Percentiles rank a stretch among this genome's conserved stretches.
Evolutionary conservation across 2,888 invertebrate species (phyloP).

Genomic region (Liopterus haemorrhoidalis): DNA sequence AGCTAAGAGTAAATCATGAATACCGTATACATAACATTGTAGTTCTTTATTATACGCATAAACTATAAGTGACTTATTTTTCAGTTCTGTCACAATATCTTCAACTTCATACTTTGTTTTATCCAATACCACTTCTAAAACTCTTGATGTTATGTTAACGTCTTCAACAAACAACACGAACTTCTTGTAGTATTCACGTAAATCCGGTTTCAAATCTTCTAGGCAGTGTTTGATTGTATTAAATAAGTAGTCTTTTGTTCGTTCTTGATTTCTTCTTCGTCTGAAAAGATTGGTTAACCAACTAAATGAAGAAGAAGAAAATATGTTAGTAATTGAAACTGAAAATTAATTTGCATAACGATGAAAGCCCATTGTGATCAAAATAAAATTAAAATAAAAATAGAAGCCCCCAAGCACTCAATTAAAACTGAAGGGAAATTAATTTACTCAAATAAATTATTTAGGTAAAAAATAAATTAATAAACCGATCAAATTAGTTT

Average conservation of each 20-base stretch:
- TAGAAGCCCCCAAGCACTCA: too few relatives aligned
- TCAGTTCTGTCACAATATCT: conserved; percentile 57
- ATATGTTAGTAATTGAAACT: conserved; percentile 4
- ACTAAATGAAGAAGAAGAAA: conserved; percentile 6
- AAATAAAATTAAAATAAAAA: too few relatives aligned
- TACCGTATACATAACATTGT: conserved; percentile 60
- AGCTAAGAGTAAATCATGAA: conserved; percentile 62
- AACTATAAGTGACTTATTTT: conserved; percentile 61
- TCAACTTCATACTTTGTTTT: conserved; percentile 49
- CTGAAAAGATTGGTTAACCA: conserved; percentile 20
- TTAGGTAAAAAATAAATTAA: too few relatives aligned
- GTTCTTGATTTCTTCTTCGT: conserved; percentile 8
- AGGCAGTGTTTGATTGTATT: conserved; percentile 45
- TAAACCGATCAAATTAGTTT: too few relatives aligned
- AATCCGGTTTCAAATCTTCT: conserved; percentile 49
- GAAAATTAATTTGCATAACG: neutral
- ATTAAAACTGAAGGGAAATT: too few relatives aligned
- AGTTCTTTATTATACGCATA: conserved; percentile 57
- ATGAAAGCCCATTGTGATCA: conserved; percentile 1
- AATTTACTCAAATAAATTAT: too few relatives aligned
- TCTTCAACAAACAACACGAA: conserved; percentile 64
- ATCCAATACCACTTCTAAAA: conserved; percentile 50
- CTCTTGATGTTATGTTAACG: conserved; percentile 49
- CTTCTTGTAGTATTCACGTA: conserved; percentile 53
- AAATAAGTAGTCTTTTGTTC: conserved; percentile 15